These are phyloP conservation scores for Ptychadena robeensis DNA, from an alignment of 2,797 vertebrate species.

Conservation along the genomic window DNA sequence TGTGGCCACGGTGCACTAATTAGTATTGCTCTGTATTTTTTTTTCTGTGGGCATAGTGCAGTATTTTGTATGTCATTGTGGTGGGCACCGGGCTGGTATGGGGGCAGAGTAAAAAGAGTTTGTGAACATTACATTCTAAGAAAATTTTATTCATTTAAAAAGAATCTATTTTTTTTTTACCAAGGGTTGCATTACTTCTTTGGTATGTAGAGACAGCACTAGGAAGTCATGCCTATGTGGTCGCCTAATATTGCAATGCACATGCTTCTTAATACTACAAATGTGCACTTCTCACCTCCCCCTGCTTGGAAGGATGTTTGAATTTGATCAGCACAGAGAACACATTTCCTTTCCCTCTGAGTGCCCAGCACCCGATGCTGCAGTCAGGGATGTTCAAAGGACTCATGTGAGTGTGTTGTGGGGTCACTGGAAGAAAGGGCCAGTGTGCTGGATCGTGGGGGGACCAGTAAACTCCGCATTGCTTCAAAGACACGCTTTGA, in stretches of 20 bases:
- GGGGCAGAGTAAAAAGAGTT: too few relatives aligned
- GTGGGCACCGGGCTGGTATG: too few relatives aligned
- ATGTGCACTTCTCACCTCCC: slow-evolving; percentile 58
- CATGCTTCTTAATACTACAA: slow-evolving; percentile 45
- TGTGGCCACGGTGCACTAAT: too few relatives aligned
- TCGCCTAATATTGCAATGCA: slow-evolving; percentile 33
- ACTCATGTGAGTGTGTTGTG: slow-evolving; percentile 41
- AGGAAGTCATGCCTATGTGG: background rate
- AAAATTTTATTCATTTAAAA: too few relatives aligned
- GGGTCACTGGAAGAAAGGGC: slow-evolving; percentile 28
- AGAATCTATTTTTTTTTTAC: too few relatives aligned
- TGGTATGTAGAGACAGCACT: too few relatives aligned
- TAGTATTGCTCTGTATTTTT: too few relatives aligned
- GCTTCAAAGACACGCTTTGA: slow-evolving; percentile 10
- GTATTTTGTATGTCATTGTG: too few relatives aligned
- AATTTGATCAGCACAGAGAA: slow-evolving; percentile 53
- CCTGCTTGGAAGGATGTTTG: slow-evolving; percentile 56
- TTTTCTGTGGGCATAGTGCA: too few relatives aligned
- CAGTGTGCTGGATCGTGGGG: slow-evolving; percentile 25
- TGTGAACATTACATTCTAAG: too few relatives aligned
- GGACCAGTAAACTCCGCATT: background rate
- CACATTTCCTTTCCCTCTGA: slow-evolving; percentile 52
- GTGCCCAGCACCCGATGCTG: slow-evolving; percentile 23
- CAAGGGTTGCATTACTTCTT: too few relatives aligned
- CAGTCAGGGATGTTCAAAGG: slow-evolving; percentile 21